Base-by-base conservation (phyloP, 1,140 invertebrate species). In the Drosophila paulistorum region DNA sequence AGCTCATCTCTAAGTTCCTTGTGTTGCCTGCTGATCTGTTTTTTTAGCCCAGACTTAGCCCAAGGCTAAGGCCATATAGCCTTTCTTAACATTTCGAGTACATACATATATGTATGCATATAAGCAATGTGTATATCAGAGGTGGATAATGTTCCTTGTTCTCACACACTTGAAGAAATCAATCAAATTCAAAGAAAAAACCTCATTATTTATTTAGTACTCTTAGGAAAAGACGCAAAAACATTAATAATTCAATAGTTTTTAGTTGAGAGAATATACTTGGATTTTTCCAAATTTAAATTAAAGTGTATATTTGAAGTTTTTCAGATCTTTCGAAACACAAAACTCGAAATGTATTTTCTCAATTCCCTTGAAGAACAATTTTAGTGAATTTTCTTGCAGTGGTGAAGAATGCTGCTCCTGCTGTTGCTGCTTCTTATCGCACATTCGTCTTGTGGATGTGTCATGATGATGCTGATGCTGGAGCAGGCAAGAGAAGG, bases 361-460 rank as follows among this genome's bases (percentile, higher is more conserved):
- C 20, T 23, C 1, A 23, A 23, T 23, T 1, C 1, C 20, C 2
- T 23, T 23, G 1, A 23, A 23, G 20, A 3, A 26, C 0, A 26
- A 26, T 26, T 4, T 26, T 0, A 26, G 3, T 26, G 0, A 26
- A 23, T 23, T 51, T 51, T 11, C 9, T 11, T 23, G 30, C 45
- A 51, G 37, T 65, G 45, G 7, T 10, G 11, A 26, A 58, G 54
- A 39, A 39, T 48, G 23, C 37, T 30, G 30, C 1, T 30, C 30
- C 5, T 42, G 11, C 3, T 13, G 26, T 62, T 41, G 64, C 67
- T 65, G 26, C 48, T 35, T 35, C 68, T 70, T 70, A 70, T 70
- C 68, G 62, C 68, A 58, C 74, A 79, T 71, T 64, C 74, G 69
- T 71, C 48, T 60, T 42, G 58, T 64, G 61, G 17, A 51, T 51